Evolutionary conservation across 2,113 vertebrate species (phyloP), one percentile per base, ranked within the genome.

Genomic region (Bos taurus): DNA sequence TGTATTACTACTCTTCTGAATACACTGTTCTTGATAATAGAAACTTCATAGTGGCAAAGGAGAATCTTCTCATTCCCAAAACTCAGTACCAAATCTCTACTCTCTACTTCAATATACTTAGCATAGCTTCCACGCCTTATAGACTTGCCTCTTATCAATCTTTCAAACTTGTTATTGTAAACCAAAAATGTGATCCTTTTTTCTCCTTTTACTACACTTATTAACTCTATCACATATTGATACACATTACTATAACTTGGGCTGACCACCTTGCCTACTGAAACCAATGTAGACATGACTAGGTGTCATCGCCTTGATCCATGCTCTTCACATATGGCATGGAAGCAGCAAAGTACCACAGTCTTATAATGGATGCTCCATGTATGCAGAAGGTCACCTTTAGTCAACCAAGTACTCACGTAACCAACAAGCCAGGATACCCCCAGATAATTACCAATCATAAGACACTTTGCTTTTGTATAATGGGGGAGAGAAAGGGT

Each of bases 341-440:
- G 36, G 26, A 52, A 23, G 21, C 30, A 87, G 15, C 14, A 88
- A 30, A 85, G 7, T 3, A 26, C 7, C 46, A n/a, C 15, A 23
- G 0, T 64, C 11, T 40, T 43, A 7, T 12, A 84, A 7, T 8
- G 14, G 33, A 87, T 33, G 7, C 0, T 7, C 2, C 2, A 25
- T 21, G 8, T 77, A 26, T 43, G 19, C 6, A 28, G 43, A 87
- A 86, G 46, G 56, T 33, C 54, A 48, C 16, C 1, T 64, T 25
- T 36, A 81, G 33, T 25, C 10, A 77, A 4, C 25, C n/a, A 25
- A 25, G 8, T 87, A 5, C 7, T 74, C 52, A 89, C 4, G 8
- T 60, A 91, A 40, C 36, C 30, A 67, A 4, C 6, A 82, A 78
- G 19, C 10, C 57, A 78, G 11, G 11, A 71, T 23, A 59, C 13